These are phyloP conservation scores for Chymomyza caudatula DNA, from an alignment of 2,888 invertebrate species.

Conservation along the genomic window DNA sequence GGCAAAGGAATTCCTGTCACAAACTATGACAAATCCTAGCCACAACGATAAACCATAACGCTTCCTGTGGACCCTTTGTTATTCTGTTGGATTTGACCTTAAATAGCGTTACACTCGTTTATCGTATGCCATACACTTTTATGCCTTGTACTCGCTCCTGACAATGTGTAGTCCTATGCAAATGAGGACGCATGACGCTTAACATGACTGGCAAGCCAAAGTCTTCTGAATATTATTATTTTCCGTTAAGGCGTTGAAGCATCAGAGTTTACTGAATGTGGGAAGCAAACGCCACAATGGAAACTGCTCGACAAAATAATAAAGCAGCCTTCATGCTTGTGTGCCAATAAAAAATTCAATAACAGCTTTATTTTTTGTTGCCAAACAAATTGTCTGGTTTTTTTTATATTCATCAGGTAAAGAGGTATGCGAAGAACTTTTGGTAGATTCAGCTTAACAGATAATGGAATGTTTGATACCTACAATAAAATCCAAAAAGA, in stretches of 20 bases:
- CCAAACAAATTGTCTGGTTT: conserved; percentile 4
- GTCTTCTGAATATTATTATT: conserved; percentile 32
- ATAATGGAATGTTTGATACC: background rate
- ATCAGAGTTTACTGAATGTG: conserved; percentile 32
- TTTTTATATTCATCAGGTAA: background rate
- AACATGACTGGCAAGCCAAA: background rate
- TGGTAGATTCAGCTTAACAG: background rate
- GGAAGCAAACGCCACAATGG: conserved; percentile 18
- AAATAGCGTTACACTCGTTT: background rate
- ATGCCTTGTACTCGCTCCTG: background rate
- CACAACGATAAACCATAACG: background rate
- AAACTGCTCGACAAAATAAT: conserved; percentile 10
- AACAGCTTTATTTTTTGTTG: conserved; percentile 52
- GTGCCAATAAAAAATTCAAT: conserved; percentile 52
- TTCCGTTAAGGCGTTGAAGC: conserved; percentile 38
- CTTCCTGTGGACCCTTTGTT: background rate
- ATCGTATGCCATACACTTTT: background rate
- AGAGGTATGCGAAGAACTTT: background rate
- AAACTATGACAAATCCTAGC: background rate
- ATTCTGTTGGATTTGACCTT: background rate
- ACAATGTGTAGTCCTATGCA: background rate
- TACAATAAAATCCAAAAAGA: background rate
- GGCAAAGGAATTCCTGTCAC: background rate
- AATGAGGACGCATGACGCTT: background rate
- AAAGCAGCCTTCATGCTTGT: conserved; percentile 3